phyloP scores from a whole-genome alignment of 2,888 invertebrate species.

The Cosmia pyralina region DNA sequence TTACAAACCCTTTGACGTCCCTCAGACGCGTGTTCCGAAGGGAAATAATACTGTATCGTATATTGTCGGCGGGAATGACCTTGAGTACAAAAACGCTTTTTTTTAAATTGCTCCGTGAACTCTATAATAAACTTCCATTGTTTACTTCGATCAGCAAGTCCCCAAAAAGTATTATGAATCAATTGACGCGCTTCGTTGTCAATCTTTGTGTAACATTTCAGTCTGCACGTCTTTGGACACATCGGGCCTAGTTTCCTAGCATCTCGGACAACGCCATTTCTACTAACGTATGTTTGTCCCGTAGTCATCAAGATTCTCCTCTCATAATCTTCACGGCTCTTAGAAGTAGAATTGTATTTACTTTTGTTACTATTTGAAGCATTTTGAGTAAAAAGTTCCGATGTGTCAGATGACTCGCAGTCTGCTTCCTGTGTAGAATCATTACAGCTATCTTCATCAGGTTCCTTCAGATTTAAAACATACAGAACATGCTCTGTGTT shows the following conservation, averaged over 20 bases:
- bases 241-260: neutral
- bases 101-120: neutral
- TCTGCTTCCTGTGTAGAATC: neutral
- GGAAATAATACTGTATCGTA: neutral
- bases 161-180: neutral
- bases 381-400: neutral
- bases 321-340: neutral
- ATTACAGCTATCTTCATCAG: neutral
- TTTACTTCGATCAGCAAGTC: neutral
- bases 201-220: neutral
- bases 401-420: neutral
- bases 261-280: neutral
- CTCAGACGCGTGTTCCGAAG: neutral
- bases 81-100: neutral
- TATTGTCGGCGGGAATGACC: neutral
- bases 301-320: neutral
- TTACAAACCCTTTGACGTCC: conserved; percentile 1
- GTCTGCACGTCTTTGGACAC: neutral
- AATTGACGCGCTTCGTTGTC: neutral
- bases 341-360: neutral
- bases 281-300: neutral
- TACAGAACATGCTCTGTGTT: neutral
- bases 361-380: neutral
- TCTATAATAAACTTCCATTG: neutral
- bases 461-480: neutral